Percentiles rank a stretch among this genome's conserved stretches.
These are phyloP conservation scores for Argyra leucocephala DNA, from an alignment of 2,888 invertebrate species.

Conservation along the genomic window DNA sequence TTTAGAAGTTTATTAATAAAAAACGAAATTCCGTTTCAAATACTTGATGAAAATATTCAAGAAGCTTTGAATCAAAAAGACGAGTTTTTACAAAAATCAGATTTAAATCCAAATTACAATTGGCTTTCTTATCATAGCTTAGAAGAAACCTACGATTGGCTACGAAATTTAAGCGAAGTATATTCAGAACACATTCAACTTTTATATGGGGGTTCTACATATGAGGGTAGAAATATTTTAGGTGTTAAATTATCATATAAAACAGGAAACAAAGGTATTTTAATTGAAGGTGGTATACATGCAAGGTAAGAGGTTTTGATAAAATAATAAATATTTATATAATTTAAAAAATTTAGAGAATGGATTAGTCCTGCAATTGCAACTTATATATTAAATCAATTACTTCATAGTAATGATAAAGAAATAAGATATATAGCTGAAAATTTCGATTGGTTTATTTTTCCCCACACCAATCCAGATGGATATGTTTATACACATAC, in stretches of 20 bases:
- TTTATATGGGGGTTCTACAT: constrained; percentile 48
- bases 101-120: constrained; percentile 24
- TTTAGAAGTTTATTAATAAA: constrained; percentile 29
- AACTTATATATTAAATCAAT: constrained; percentile 53
- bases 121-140: constrained; percentile 36
- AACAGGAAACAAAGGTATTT: constrained; percentile 46
- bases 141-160: constrained; percentile 49
- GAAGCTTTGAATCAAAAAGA: constrained; percentile 18
- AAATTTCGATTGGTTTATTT: constrained; percentile 61
- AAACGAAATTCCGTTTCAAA: constrained; percentile 44
- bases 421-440: constrained; percentile 47
- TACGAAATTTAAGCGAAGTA: constrained; percentile 44
- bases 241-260: constrained; percentile 50
- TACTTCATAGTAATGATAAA: constrained; percentile 48
- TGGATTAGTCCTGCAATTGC: constrained; percentile 61
- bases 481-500: constrained; percentile 62
- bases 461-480: constrained; percentile 68
- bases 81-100: not conserved
- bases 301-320: constrained; percentile 34
- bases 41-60: constrained; percentile 42
- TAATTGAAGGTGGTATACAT: constrained; percentile 57
- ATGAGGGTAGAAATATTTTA: constrained; percentile 51
- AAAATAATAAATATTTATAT: too few relatives aligned
- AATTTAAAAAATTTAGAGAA: constrained; percentile 47
- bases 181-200: constrained; percentile 46